Conservation (phyloP, 2,888 invertebrate species). For the Drosophila setosimentum region DNA sequence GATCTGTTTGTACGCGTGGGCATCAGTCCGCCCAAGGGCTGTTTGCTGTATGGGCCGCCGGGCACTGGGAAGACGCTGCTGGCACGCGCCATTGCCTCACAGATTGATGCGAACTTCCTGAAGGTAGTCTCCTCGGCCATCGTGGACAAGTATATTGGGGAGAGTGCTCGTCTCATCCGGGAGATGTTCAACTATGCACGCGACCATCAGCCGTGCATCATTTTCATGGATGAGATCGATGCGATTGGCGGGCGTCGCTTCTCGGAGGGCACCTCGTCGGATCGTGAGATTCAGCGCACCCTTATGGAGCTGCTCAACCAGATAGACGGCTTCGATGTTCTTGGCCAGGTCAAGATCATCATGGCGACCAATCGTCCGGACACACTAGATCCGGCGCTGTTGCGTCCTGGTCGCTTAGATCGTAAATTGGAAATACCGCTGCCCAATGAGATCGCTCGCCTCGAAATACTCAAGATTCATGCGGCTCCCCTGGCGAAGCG, state of each 20-base stretch:
- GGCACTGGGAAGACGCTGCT: constrained; percentile 92
- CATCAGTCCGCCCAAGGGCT: constrained; percentile 99
- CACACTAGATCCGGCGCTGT: constrained; percentile 97
- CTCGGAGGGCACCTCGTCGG: constrained; percentile 99
- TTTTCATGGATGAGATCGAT: constrained; percentile 99
- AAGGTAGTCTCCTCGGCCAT: constrained; percentile 99
- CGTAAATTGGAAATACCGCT: constrained; percentile 99
- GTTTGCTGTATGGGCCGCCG: constrained; percentile 91
- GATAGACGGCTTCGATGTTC: constrained; percentile 99
- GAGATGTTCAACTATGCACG: constrained; percentile 99
- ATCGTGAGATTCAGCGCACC: constrained; percentile 99
- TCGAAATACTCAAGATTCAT: constrained; percentile 98
- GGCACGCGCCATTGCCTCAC: constrained; percentile 98
- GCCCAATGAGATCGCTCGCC: constrained; percentile 97
- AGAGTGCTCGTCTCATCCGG: constrained; percentile 97
- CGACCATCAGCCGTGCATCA: constrained; percentile 99
- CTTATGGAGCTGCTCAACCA: constrained; percentile 98
- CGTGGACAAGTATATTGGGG: constrained; percentile 99
- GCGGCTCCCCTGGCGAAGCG: constrained; percentile 97
- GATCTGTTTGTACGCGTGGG: constrained; percentile 98
- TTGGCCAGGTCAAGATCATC: constrained; percentile 98
- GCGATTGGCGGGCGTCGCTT: constrained; percentile 99
- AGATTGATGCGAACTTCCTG: constrained; percentile 98
- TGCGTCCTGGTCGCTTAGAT: constrained; percentile 97
- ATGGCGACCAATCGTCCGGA: constrained; percentile 99